Evolutionary conservation across 2,113 vertebrate species (phyloP).

Genomic region (Hemicordylus capensis): DNA sequence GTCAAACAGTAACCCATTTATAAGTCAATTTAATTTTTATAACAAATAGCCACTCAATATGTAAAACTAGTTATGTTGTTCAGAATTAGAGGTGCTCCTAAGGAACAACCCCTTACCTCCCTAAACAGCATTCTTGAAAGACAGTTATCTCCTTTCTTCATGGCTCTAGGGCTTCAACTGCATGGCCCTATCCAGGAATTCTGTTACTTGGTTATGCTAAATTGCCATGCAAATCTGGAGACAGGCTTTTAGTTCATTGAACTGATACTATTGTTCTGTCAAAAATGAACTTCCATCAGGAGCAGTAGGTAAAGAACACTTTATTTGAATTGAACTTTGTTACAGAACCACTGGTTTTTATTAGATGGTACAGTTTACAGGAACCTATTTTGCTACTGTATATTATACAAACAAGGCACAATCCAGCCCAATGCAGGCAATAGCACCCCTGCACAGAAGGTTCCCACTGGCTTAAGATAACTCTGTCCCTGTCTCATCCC

Average conservation of each 20-base stretch:
- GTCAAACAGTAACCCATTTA: neutral
- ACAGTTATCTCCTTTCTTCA: neutral
- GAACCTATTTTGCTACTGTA: constrained; percentile 43
- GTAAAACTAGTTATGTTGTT: neutral
- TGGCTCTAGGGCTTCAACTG: neutral
- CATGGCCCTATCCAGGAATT: neutral
- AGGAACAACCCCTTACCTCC: neutral
- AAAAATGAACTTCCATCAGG: constrained; percentile 44
- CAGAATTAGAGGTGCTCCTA: neutral
- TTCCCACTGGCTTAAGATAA: neutral
- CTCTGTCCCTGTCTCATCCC: too few relatives aligned
- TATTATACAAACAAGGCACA: constrained; percentile 34
- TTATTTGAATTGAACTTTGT: constrained; percentile 55
- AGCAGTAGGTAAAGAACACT: constrained; percentile 45
- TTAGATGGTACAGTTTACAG: constrained; percentile 54
- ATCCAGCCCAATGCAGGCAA: neutral
- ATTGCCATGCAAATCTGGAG: neutral
- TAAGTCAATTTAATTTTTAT: neutral
- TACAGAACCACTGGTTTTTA: constrained; percentile 52
- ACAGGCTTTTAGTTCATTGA: neutral
- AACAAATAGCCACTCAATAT: neutral
- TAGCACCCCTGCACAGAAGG: neutral
- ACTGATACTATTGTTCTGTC: neutral
- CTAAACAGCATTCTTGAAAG: neutral
- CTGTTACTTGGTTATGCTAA: neutral